These are phyloP conservation scores for Caenorhabditis auriculariae DNA, from an alignment of 2,888 invertebrate genomes.

Conservation along the genomic window DNA sequence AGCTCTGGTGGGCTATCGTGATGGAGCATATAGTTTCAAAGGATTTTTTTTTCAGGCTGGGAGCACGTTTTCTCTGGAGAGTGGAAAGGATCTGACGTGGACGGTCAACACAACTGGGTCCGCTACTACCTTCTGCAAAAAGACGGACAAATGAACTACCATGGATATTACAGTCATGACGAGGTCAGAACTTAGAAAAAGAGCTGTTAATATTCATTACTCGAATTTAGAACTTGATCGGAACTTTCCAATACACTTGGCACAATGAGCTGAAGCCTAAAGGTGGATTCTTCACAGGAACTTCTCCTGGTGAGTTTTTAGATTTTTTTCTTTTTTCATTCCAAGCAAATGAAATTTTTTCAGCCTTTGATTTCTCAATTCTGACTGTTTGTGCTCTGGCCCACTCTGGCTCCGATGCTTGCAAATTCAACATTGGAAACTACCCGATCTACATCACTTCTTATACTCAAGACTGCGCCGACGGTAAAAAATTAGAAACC, in stretches of 20 bases:
- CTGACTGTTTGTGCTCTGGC: conserved; percentile 55
- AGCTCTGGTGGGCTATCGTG: conserved; percentile 37
- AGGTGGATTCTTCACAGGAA: conserved; percentile 60
- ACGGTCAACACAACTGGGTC: conserved; percentile 63
- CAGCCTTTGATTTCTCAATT: conserved; percentile 61
- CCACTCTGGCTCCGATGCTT: conserved; percentile 50
- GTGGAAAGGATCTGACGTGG: conserved; percentile 39
- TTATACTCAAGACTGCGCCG: conserved; percentile 51
- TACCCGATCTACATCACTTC: conserved; percentile 48
- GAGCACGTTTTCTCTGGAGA: conserved; percentile 63
- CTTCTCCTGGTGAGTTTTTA: conserved; percentile 51
- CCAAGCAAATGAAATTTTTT: conserved; percentile 18
- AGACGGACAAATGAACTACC: conserved; percentile 55
- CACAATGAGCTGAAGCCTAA: conserved; percentile 45
- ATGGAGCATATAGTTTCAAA: conserved; percentile 1
- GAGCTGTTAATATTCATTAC: neutral
- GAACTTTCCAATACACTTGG: conserved; percentile 62
- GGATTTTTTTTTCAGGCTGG: conserved; percentile 41
- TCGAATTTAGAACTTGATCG: conserved; percentile 45
- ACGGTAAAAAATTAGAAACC: conserved; percentile 14
- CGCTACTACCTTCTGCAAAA: conserved; percentile 58
- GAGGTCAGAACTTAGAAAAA: conserved; percentile 19
- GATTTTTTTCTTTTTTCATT: no score
- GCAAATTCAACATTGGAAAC: conserved; percentile 47
- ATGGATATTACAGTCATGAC: conserved; percentile 56